A percentile compares a stretch with the other conserved stretches of the same genome.
These are phyloP conservation scores for Oscheius myriophilus DNA, from an alignment of 2,888 invertebrate genomes.

Conservation along the genomic window DNA sequence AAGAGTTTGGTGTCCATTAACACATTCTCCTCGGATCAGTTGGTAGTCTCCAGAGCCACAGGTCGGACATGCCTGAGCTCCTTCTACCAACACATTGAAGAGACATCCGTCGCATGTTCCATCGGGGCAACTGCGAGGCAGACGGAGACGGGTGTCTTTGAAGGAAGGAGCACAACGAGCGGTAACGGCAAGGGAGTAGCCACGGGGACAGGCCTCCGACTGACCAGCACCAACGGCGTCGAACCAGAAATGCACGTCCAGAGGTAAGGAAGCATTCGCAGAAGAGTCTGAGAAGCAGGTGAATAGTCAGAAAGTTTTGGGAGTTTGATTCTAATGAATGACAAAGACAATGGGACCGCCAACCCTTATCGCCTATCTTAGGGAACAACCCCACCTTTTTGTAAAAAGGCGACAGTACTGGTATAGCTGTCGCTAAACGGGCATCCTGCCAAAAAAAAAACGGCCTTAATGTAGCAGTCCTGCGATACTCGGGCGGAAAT, in stretches of 20 bases:
- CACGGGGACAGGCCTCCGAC: constrained; percentile 73
- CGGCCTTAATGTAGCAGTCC: no score
- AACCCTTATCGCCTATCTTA: no score
- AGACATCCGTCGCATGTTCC: constrained; percentile 78
- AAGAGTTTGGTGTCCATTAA: constrained; percentile 74
- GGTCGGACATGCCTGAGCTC: constrained; percentile 74
- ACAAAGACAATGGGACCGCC: no score
- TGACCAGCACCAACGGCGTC: constrained; percentile 35
- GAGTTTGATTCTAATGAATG: no score
- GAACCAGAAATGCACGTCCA: constrained; percentile 68
- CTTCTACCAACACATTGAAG: constrained; percentile 71
- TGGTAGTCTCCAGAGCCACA: constrained; percentile 74
- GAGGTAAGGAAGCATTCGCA: constrained; percentile 49
- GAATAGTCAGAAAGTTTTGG: not conserved
- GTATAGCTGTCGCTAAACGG: no score
- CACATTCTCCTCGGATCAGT: constrained; percentile 76
- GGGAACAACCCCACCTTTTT: no score
- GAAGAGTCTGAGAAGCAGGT: constrained; percentile 36
- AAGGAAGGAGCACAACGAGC: constrained; percentile 73
- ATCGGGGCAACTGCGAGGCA: constrained; percentile 68
- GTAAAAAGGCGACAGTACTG: not conserved
- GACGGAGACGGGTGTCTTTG: constrained; percentile 42
- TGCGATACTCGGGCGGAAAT: no score
- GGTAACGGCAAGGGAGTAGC: constrained; percentile 75
- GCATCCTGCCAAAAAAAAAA: no score